phyloP scores from a whole-genome alignment of 2,113 vertebrate genomes.

The Periophthalmus modestus region DNA sequence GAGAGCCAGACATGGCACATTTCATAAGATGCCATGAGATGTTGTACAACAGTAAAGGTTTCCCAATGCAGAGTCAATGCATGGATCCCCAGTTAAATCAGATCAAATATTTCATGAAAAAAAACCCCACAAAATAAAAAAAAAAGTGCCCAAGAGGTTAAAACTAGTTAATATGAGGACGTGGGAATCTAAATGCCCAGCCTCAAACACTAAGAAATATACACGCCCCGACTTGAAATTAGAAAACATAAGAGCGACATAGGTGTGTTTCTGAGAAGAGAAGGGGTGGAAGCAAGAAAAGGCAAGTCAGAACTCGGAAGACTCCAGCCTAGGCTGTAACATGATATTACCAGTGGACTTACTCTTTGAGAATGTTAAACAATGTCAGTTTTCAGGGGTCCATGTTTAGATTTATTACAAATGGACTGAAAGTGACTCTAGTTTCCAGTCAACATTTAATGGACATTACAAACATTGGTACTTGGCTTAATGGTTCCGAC shows the following conservation, averaged over 20 bases:
- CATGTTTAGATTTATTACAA: neutral
- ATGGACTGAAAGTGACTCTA: too few species aligned
- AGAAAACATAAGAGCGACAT: neutral
- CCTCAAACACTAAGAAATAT: neutral
- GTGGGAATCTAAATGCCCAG: neutral
- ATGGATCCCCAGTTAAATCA: neutral
- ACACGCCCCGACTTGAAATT: neutral
- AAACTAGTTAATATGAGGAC: neutral
- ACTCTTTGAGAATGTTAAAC: neutral
- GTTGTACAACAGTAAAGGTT: neutral
- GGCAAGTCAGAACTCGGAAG: conserved; percentile 31
- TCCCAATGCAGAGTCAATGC: neutral
- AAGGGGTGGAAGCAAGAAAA: neutral
- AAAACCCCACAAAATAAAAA: too few species aligned
- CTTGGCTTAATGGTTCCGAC: too few species aligned
- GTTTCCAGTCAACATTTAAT: too few species aligned
- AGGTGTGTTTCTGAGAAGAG: conserved; percentile 16
- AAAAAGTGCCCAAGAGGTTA: too few species aligned
- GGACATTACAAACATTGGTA: neutral
- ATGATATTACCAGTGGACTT: neutral
- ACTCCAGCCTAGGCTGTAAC: neutral
- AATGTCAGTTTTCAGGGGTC: neutral
- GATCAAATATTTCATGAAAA: too few species aligned
- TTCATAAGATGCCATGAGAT: neutral
- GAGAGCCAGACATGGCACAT: neutral